Evolutionary conservation across 2,797 vertebrate species (phyloP).

Genomic region (Tamandua tetradactyla): DNA sequence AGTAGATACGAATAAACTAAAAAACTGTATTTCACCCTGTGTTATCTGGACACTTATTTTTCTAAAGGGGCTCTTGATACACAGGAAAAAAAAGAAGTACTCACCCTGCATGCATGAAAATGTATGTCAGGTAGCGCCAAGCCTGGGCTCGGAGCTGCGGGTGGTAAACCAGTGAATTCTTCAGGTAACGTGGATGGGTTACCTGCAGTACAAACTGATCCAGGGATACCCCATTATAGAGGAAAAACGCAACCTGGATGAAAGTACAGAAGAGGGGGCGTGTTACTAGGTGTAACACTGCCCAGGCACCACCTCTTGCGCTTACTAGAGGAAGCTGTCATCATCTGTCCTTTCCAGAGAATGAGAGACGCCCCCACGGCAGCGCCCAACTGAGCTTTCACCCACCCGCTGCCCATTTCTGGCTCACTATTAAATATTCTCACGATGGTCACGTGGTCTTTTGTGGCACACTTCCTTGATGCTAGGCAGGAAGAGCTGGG

Average conservation of each 20-base stretch:
- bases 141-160: constrained; percentile 95
- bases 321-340: not conserved
- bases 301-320: not conserved
- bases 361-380: not conserved
- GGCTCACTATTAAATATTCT: not conserved
- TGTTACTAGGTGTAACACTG: not conserved
- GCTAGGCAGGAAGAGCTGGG: not conserved
- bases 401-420: not conserved
- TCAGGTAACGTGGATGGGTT: constrained; percentile 93
- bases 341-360: not conserved
- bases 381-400: not conserved
- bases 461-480: not conserved
- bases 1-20: not conserved
- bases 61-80: not conserved
- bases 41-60: not conserved
- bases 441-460: not conserved
- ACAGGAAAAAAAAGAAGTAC: constrained; percentile 71
- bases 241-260: constrained; percentile 93
- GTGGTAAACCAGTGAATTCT: constrained; percentile 94
- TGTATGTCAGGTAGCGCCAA: constrained; percentile 97
- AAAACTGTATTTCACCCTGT: not conserved
- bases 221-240: constrained; percentile 94
- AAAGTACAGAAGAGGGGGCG: not conserved
- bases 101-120: constrained; percentile 99
- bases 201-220: constrained; percentile 96